Percentiles rank a stretch among this genome's conserved stretches.
Conservation (phyloP, 37 sponge, comb jelly and placozoan genomes). For the Crambe crambe region DNA sequence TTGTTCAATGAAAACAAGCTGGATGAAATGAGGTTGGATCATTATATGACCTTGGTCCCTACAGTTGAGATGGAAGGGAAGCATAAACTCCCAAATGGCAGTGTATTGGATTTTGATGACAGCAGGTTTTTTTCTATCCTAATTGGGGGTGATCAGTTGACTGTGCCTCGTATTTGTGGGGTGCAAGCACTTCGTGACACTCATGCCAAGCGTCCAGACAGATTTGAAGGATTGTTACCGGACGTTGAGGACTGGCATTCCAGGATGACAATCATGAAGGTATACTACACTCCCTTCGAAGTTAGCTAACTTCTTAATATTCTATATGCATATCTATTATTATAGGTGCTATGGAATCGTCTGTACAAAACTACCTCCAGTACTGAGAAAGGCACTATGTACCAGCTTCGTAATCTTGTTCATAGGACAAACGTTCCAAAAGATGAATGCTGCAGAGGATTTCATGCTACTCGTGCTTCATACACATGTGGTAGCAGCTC, state of each 20-base stretch:
- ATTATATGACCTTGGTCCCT: constrained; percentile 23
- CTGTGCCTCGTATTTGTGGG: constrained; percentile 19
- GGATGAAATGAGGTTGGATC: constrained; percentile 35
- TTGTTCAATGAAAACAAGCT: constrained; percentile 40
- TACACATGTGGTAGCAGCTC: constrained; percentile 32
- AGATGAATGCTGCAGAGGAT: constrained; percentile 48
- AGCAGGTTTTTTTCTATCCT: constrained; percentile 3
- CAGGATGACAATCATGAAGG: constrained; percentile 29
- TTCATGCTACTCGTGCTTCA: constrained; percentile 32
- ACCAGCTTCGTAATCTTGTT: constrained; percentile 28
- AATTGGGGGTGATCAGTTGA: constrained; percentile 41
- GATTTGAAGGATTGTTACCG: constrained; percentile 25
- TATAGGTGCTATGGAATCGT: constrained; percentile 29
- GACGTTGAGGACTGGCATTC: constrained; percentile 47
- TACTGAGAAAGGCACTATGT: constrained; percentile 38
- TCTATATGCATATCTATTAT: background rate
- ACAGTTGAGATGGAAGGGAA: background rate
- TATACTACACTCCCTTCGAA: background rate
- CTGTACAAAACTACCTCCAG: constrained; percentile 8
- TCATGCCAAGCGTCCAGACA: constrained; percentile 12
- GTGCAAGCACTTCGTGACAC: constrained; percentile 14
- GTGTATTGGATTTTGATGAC: constrained; percentile 1
- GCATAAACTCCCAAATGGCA: constrained; percentile 1
- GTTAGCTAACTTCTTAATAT: background rate
- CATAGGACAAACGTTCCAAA: constrained; percentile 11